Conservation (phyloP, 2,113 vertebrate species). For the Beaufortia kweichowensis region DNA sequence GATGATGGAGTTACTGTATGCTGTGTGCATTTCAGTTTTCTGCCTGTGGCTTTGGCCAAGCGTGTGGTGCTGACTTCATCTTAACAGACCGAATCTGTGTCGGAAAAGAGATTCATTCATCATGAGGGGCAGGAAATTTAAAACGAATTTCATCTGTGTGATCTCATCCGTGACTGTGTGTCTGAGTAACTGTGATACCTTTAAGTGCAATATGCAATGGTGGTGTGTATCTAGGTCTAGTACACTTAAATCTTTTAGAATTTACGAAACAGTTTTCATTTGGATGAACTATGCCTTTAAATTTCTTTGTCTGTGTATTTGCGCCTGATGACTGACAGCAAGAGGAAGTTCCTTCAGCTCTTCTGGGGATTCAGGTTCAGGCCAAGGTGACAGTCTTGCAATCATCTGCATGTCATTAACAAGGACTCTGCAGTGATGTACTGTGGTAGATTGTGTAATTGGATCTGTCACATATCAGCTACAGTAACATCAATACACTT, state of each 20-base stretch:
- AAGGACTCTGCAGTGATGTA: neutral
- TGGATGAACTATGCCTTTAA: neutral
- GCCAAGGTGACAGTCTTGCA: neutral
- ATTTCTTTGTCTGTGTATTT: neutral
- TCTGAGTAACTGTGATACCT: neutral
- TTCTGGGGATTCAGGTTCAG: neutral
- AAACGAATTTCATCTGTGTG: slow-evolving; percentile 2
- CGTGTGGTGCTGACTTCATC: slow-evolving; percentile 9
- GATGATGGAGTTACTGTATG: slow-evolving; percentile 14
- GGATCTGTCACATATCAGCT: neutral
- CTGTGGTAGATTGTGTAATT: neutral
- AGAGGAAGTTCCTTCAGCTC: neutral
- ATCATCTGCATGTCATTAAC: neutral
- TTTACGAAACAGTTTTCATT: neutral
- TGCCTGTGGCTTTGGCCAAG: slow-evolving; percentile 20
- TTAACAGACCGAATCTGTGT: slow-evolving; percentile 15
- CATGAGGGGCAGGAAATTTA: slow-evolving; percentile 4
- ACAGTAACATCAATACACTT: neutral
- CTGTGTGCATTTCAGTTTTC: slow-evolving; percentile 8
- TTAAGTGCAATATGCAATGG: neutral
- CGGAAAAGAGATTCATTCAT: slow-evolving; percentile 29
- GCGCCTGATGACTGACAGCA: neutral
- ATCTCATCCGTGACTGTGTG: neutral
- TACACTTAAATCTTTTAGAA: no score
- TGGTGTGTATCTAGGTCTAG: no score